phyloP scores from a whole-genome alignment of 2,113 vertebrate species.

The Scophthalmus maximus region DNA sequence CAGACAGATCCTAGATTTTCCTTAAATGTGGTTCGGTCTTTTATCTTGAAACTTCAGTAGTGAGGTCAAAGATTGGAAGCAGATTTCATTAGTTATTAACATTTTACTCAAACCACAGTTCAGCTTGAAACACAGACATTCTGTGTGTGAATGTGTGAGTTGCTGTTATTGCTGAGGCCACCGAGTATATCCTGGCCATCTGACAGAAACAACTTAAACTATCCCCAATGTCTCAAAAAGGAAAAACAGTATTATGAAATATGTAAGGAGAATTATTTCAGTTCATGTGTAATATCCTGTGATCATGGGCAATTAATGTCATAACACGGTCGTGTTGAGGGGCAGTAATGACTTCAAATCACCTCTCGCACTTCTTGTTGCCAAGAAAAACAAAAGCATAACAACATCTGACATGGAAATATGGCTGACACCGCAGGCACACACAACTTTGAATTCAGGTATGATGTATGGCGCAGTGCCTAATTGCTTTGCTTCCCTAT shows the following conservation, averaged over 20 bases:
- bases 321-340: conserved; percentile 49
- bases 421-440: conserved; percentile 36
- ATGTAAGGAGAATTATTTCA: conserved; percentile 52
- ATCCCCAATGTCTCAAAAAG: conserved; percentile 17
- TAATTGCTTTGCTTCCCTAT: conserved; percentile 59
- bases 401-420: conserved; percentile 59
- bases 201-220: conserved; percentile 40
- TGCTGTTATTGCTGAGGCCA: conserved; percentile 30
- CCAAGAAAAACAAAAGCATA: conserved; percentile 68
- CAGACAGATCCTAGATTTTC: conserved; percentile 28
- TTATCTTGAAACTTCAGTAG: conserved; percentile 50
- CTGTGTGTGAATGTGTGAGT: neutral
- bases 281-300: conserved; percentile 56
- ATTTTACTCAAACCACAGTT: conserved; percentile 37
- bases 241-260: conserved; percentile 33
- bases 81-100: conserved; percentile 45
- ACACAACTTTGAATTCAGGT: conserved; percentile 56
- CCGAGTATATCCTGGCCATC: conserved; percentile 35
- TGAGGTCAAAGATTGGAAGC: conserved; percentile 50
- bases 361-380: conserved; percentile 45
- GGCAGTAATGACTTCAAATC: conserved; percentile 55
- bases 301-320: conserved; percentile 67
- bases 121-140: conserved; percentile 18
- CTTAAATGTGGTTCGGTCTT: conserved; percentile 46
- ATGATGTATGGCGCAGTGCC: conserved; percentile 49